These are phyloP conservation scores for Pissodes strobi DNA, from an alignment of 1,140 invertebrate species.

Conservation along the genomic window DNA sequence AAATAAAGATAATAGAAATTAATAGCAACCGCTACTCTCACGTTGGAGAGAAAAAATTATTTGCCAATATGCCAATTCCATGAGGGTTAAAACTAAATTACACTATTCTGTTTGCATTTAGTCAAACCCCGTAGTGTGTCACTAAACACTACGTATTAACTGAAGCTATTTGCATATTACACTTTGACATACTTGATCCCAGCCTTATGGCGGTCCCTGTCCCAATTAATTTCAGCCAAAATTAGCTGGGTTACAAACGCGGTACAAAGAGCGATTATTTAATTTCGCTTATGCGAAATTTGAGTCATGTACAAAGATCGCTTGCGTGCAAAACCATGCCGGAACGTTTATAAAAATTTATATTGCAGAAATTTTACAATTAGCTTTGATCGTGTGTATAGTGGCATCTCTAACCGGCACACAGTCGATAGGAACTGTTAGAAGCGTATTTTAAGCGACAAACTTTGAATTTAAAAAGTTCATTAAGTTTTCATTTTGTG, in stretches of 20 bases:
- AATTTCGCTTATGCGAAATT: conserved; percentile 7
- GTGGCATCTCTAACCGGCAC: neutral
- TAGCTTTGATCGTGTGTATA: conserved; percentile 11
- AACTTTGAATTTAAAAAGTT: too few relatives aligned
- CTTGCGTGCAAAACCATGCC: neutral
- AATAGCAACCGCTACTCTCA: too few relatives aligned
- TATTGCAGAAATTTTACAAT: conserved; percentile 13
- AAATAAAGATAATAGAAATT: too few relatives aligned
- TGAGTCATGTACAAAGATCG: conserved; percentile 8
- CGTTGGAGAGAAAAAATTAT: too few relatives aligned
- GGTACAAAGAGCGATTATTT: conserved; percentile 11
- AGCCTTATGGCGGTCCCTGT: conserved; percentile 2
- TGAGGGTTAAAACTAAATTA: too few relatives aligned
- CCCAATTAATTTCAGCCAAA: conserved; percentile 24
- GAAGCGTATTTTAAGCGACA: too few relatives aligned
- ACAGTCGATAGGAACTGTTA: too few relatives aligned
- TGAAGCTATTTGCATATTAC: conserved; percentile 25
- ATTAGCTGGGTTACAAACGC: conserved; percentile 7
- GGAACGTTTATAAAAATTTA: conserved; percentile 4
- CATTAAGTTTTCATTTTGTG: too few relatives aligned
- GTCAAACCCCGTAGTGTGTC: neutral
- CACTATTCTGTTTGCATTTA: conserved; percentile 22
- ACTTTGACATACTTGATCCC: conserved; percentile 18
- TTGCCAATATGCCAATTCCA: too few relatives aligned
- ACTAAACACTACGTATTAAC: conserved; percentile 21